These are phyloP conservation scores for Heliconius nattereri DNA, from an alignment of 1,140 invertebrate species.

Conservation along the genomic window DNA sequence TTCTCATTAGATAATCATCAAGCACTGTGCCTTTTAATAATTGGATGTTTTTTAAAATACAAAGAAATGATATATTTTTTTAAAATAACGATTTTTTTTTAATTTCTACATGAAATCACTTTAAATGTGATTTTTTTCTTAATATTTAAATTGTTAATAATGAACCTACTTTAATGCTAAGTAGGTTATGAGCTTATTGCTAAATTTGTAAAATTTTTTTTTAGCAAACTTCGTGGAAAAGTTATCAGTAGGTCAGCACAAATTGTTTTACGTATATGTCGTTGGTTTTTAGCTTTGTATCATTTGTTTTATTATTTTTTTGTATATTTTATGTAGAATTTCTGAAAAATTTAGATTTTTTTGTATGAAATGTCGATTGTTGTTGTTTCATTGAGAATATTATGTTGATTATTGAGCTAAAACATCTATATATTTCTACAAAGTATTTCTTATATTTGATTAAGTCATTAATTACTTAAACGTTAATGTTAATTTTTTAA, in stretches of 20 bases:
- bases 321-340: conserved; percentile 19
- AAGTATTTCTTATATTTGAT: neutral
- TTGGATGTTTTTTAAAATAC: conserved; percentile 17
- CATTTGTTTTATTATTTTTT: conserved; percentile 31
- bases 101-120: conserved; percentile 13
- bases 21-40: conserved; percentile 52
- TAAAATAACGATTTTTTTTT: neutral
- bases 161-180: neutral
- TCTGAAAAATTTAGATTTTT: neutral
- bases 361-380: neutral
- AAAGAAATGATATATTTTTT: neutral
- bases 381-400: neutral
- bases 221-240: conserved; percentile 91
- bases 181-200: conserved; percentile 8
- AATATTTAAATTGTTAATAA: conserved; percentile 11
- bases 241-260: conserved; percentile 88
- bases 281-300: conserved; percentile 42
- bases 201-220: conserved; percentile 74
- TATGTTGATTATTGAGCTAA: neutral
- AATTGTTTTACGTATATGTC: conserved; percentile 56
- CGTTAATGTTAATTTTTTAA: neutral
- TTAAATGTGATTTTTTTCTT: conserved; percentile 12
- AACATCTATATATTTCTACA: neutral
- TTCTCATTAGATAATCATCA: conserved; percentile 61
- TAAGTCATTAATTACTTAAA: neutral